Base-by-base conservation (phyloP, 2,113 vertebrate genomes). In the Paradisaea rubra region DNA sequence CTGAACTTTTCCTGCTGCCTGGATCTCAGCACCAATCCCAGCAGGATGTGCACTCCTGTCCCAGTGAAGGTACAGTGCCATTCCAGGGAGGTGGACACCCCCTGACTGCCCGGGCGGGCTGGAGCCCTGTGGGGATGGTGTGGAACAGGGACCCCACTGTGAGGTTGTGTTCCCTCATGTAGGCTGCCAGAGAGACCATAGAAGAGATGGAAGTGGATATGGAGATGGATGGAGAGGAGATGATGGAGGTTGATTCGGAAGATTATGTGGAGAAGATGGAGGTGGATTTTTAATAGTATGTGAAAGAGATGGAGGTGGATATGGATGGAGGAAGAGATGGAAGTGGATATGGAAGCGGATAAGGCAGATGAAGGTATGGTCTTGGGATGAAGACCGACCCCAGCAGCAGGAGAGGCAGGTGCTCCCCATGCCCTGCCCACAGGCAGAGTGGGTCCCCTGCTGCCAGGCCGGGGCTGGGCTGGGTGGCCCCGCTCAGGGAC, bases 61-160 rank as follows among this genome's bases (percentile, higher is more conserved):
- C 59, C n/a, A 7, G 18, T 39, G 28, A 54, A 33, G 49, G 39
- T 22, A 63, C 68, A 27, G 22, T 22, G 49, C n/a, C 49, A 54
- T 54, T 39, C 49, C 39, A 39, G 7, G 69, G 18, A 54, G 18
- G 5, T 20, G n/a, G 33, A 23, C 14, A 56, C 11, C 12, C 23
- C 25, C 22, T 3, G 2, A 20, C 42, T 57, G 35, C 52, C 44
- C 0, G 0, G 17, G 31, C 3, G 9, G 53, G 35, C 30, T 56
- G 35, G 20, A 68, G 31, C 44, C 31, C 44, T 37, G 35, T 41
- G 30, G n/a, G 44, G 15, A 50, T 35, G 37, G 11, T 50, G 19
- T n/a, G 35, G 30, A 12, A 49, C 53, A 49, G 18, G 18, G 15
- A 82, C 7, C 6, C 3, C 15, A 6, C 20, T n/a, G 9, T 30